These are phyloP conservation scores for Nemopilema nomurai DNA, from an alignment of 30 jellyfish, hydroid and myxozoan genomes.

Conservation along the genomic window DNA sequence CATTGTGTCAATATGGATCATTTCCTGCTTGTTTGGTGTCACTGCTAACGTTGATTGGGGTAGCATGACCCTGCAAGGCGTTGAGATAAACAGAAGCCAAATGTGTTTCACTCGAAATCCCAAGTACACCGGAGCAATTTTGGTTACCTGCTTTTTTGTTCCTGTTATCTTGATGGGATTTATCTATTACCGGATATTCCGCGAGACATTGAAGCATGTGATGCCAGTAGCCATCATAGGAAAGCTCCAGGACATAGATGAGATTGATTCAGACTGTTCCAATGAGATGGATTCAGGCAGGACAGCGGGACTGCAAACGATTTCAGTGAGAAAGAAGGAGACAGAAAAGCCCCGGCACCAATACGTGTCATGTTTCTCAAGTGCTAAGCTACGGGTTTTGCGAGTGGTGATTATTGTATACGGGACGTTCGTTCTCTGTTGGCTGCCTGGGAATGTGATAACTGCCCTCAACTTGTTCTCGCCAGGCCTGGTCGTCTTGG, in stretches of 20 bases:
- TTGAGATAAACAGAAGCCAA: not conserved
- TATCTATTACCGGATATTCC: slow-evolving; percentile 56
- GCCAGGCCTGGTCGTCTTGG: slow-evolving; percentile 18
- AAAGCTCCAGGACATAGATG: not conserved
- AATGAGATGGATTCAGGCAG: not conserved
- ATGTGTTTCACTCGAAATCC: slow-evolving; percentile 18
- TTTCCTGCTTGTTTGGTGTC: slow-evolving; percentile 45
- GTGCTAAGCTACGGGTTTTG: slow-evolving; percentile 25
- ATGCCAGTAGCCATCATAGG: slow-evolving; percentile 35
- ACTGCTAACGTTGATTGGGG: slow-evolving; percentile 42
- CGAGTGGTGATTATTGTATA: slow-evolving; percentile 37
- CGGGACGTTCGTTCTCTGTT: slow-evolving; percentile 79
- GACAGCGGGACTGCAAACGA: not conserved
- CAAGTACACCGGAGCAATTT: slow-evolving; percentile 8
- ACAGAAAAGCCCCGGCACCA: not conserved
- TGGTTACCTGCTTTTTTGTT: slow-evolving; percentile 37
- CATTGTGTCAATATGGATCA: slow-evolving; percentile 66
- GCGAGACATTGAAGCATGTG: slow-evolving; percentile 68
- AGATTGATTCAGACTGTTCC: not conserved
- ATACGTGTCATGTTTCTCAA: slow-evolving; percentile 11
- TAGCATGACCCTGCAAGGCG: slow-evolving; percentile 32
- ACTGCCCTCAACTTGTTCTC: slow-evolving; percentile 15
- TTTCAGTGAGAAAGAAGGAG: not conserved
- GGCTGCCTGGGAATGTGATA: slow-evolving; percentile 73
- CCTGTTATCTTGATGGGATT: slow-evolving; percentile 76